These are phyloP conservation scores for Chloroceryle amazona DNA, from an alignment of 2,797 vertebrate species.

Conservation along the genomic window DNA sequence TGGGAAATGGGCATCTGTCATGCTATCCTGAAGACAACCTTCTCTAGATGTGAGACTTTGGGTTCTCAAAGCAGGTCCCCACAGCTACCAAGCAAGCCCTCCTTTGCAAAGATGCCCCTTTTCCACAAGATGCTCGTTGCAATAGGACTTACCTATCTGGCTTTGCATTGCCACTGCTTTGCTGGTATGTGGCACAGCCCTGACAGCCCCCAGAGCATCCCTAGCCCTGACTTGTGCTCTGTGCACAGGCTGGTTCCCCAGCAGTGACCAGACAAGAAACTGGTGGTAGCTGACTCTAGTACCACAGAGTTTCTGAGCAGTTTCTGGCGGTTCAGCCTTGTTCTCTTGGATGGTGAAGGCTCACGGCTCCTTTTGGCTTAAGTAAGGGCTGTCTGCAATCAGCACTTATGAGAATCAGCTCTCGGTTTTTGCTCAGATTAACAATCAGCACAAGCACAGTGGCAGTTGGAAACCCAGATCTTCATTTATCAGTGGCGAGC, in stretches of 20 bases:
- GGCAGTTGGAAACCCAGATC: not conserved
- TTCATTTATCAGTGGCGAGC: not conserved
- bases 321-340: not conserved
- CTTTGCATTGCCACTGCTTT: not conserved
- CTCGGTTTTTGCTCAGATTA: constrained; percentile 45
- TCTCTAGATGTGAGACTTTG: not conserved
- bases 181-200: not conserved
- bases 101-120: not conserved
- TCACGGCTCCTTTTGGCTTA: constrained; percentile 47
- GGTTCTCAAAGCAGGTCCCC: not conserved
- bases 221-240: rapidly evolving
- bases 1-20: not conserved
- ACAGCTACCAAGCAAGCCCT: not conserved
- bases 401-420: constrained; percentile 69
- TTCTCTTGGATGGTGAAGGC: not conserved
- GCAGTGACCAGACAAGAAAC: not conserved
- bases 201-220: not conserved
- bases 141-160: not conserved
- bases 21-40: not conserved
- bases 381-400: constrained; percentile 44
- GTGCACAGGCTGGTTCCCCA: not conserved
- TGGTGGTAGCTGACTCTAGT: not conserved
- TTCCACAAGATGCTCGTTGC: rapidly evolving
- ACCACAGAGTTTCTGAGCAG: not conserved
- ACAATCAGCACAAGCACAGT: not conserved